These are phyloP conservation scores for Philypnodon macrostomus DNA, from an alignment of 2,797 vertebrate species.

Conservation along the genomic window DNA sequence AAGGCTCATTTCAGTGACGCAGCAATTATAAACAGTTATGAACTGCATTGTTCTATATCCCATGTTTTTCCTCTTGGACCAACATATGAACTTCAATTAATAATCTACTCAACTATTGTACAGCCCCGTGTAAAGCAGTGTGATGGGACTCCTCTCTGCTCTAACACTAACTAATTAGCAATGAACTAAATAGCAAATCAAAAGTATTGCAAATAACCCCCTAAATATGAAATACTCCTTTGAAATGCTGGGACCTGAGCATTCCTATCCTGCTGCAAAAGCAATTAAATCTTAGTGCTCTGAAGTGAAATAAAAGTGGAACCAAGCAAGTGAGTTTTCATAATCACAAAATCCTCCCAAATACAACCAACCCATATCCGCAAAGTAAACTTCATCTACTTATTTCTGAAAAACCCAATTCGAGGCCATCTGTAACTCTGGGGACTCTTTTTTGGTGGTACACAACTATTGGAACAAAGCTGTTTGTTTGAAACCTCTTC, in stretches of 20 bases:
- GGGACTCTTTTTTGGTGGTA: constrained; percentile 9
- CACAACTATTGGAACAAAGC: constrained; percentile 46
- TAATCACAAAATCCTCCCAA: constrained; percentile 6
- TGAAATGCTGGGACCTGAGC: not conserved
- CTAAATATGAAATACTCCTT: not conserved
- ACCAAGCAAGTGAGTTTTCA: not conserved
- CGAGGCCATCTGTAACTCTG: constrained; percentile 25
- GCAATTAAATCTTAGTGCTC: constrained; percentile 6
- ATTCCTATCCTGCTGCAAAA: not conserved
- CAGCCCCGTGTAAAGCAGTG: too few relatives aligned
- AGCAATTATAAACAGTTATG: too few relatives aligned
- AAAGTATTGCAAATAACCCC: too few relatives aligned
- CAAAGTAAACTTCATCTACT: constrained; percentile 21
- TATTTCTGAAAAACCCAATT: constrained; percentile 16
- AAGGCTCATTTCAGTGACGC: too few relatives aligned
- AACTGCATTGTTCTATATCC: too few relatives aligned
- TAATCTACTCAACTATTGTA: too few relatives aligned
- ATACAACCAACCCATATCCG: constrained; percentile 16
- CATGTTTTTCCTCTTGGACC: too few relatives aligned
- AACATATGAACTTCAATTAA: too few relatives aligned
- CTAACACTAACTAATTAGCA: too few relatives aligned
- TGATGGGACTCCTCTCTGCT: too few relatives aligned
- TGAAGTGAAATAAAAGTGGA: constrained; percentile 3
- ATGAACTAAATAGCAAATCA: too few relatives aligned
- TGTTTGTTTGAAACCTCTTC: constrained; percentile 60